A percentile compares a stretch with the other conserved stretches of the same genome.
Conservation (phyloP, 2,113 vertebrate species). For the cattle (Bos taurus) region ARS-UCD2.0 NC_037333.1:22716501-22717000, state of each 20-base stretch:
- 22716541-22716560: background rate
- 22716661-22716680: background rate
- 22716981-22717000: constrained; percentile 19
- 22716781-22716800: constrained; percentile 37
- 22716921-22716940: background rate
- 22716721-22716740: constrained; percentile 17
- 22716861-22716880: constrained; percentile 18
- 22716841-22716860: constrained; percentile 43
- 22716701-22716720: constrained; percentile 28
- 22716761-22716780: constrained; percentile 13
- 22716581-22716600: background rate
- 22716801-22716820: constrained; percentile 39
- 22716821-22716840: constrained; percentile 45
- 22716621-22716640: background rate
- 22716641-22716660: background rate
- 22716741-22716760: constrained; percentile 46
- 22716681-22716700: background rate
- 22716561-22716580: background rate
- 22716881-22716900: constrained; percentile 21
- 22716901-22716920: background rate
- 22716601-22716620: background rate
- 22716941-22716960: background rate
- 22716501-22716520: background rate
- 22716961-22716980: constrained; percentile 46
- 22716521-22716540: background rate